phyloP scores from a whole-genome alignment of 2,888 invertebrate species.

The Sycophila texana region DNA sequence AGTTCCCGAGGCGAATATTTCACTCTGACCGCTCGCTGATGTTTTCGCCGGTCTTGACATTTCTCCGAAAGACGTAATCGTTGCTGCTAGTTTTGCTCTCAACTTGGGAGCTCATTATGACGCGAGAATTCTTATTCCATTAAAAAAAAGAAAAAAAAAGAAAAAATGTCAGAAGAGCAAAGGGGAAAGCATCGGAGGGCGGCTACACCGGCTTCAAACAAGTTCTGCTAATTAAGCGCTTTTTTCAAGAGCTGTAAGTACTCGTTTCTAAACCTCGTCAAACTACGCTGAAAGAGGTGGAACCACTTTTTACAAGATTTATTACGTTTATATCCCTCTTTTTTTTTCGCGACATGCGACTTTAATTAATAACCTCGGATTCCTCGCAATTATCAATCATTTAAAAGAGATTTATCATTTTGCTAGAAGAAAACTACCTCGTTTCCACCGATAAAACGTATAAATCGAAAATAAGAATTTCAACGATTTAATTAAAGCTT shows the following conservation, averaged over 20 bases:
- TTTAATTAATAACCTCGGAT: too few relatives aligned
- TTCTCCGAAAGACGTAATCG: constrained; percentile 44
- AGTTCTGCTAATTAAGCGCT: constrained; percentile 40
- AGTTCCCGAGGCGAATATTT: constrained; percentile 33
- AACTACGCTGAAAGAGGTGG: too few relatives aligned
- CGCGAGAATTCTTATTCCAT: constrained; percentile 44
- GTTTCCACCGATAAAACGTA: too few relatives aligned
- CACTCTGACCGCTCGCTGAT: constrained; percentile 26
- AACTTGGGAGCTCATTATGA: constrained; percentile 21
- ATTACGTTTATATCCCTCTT: too few relatives aligned
- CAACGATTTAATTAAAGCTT: too few relatives aligned
- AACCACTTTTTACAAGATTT: too few relatives aligned
- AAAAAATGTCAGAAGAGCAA: neutral
- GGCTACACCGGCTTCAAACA: constrained; percentile 20
- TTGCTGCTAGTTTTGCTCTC: constrained; percentile 16
- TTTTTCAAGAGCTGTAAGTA: constrained; percentile 7
- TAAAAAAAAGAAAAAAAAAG: constrained; percentile 17
- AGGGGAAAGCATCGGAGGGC: neutral
- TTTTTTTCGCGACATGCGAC: too few relatives aligned
- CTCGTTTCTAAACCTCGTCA: constrained; percentile 7
- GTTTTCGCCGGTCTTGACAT: constrained; percentile 32
- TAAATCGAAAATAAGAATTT: too few relatives aligned
- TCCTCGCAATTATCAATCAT: too few relatives aligned
- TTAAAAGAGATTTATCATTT: too few relatives aligned
- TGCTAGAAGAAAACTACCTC: too few relatives aligned